Base-by-base conservation (phyloP, 2,113 vertebrate genomes). In the Tragelaphus strepsiceros region DNA sequence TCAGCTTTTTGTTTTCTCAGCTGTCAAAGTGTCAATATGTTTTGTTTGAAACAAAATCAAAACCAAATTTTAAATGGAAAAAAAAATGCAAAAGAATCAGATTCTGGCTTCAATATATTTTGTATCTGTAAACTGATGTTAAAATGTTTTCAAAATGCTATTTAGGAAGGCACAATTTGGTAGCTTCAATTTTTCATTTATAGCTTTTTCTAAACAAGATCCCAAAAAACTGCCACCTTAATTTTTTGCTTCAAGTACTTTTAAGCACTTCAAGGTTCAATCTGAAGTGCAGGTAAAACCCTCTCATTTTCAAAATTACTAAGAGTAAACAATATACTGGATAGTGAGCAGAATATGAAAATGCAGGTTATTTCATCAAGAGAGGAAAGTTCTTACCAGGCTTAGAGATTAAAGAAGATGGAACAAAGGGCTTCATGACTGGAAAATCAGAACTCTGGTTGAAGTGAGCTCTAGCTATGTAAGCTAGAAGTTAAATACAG, bases 101-200 rank as follows among this genome's bases (percentile, higher is more conserved):
- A 89, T 93, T 96, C 49, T 97, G 13, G 81, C 39, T 94, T 95
- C 93, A 80, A 88, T 61, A 59, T 62, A 88, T 43, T 46, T 54
- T 15, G 1, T 85, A 92, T 92, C 81, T 97, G 19, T 85, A 92
- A 97, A 95, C 62, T 77, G 46, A 77, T 78, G 28, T 91, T 88
- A 83, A 96, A 95, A 97, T 93, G 82, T 43, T 97, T 67, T 97
- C 5, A 53, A 93, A 96, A 93, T 87, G 51, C 58, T 96, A 77
- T 84, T 90, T 94, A 96, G 51, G 74, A 97, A 97, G 94, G 80
- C 93, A 97, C 92, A 96, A 93, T 93, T 98, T 4, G 32, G 62
- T 93, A 93, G 61, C n/a, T 90, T 90, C 87, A 83, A 80, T 54
- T 98, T 98, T 90, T 90, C 39, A 95, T 77, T 91, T 85, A 84